A percentile compares a stretch with the other conserved stretches of the same genome.
phyloP scores from a whole-genome alignment of 2,797 vertebrate species.

The Cyprinodon diabolis region DNA sequence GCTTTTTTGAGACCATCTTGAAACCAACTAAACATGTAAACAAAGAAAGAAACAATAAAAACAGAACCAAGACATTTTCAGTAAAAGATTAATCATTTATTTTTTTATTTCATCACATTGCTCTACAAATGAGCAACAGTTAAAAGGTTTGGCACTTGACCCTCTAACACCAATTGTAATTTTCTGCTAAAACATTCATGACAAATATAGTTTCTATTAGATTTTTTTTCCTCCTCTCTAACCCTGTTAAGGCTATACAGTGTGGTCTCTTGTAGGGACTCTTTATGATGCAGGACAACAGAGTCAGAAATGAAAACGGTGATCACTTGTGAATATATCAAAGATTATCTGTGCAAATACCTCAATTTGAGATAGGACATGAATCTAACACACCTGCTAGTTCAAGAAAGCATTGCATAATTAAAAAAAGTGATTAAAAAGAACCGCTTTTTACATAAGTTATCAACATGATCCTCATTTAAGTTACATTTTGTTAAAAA shows the following conservation, averaged over 20 bases:
- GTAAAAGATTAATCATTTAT: slow-evolving; percentile 70
- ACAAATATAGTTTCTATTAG: slow-evolving; percentile 13
- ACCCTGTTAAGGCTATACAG: slow-evolving; percentile 64
- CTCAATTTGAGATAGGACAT: slow-evolving; percentile 73
- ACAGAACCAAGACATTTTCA: slow-evolving; percentile 24
- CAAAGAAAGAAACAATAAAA: slow-evolving; percentile 2
- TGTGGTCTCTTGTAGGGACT: slow-evolving; percentile 31
- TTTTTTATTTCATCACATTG: slow-evolving; percentile 37
- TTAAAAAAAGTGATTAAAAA: slow-evolving; percentile 42
- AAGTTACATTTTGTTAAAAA: slow-evolving; percentile 19
- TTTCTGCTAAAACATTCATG: slow-evolving; percentile 57
- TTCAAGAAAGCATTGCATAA: slow-evolving; percentile 46
- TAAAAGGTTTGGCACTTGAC: slow-evolving; percentile 67
- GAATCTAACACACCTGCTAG: slow-evolving; percentile 53
- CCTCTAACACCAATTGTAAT: slow-evolving; percentile 41
- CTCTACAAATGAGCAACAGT: slow-evolving; percentile 52
- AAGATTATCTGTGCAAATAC: slow-evolving; percentile 77
- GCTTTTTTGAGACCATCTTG: background rate
- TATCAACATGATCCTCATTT: slow-evolving; percentile 24
- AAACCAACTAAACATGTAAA: background rate
- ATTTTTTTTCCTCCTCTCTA: slow-evolving; percentile 7
- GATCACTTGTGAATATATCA: slow-evolving; percentile 50
- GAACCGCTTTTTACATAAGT: slow-evolving; percentile 34
- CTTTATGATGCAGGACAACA: slow-evolving; percentile 52
- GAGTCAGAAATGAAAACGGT: slow-evolving; percentile 42